These are phyloP conservation scores for Aepyceros melampus DNA, from an alignment of 2,113 vertebrate species.

Conservation along the genomic window DNA sequence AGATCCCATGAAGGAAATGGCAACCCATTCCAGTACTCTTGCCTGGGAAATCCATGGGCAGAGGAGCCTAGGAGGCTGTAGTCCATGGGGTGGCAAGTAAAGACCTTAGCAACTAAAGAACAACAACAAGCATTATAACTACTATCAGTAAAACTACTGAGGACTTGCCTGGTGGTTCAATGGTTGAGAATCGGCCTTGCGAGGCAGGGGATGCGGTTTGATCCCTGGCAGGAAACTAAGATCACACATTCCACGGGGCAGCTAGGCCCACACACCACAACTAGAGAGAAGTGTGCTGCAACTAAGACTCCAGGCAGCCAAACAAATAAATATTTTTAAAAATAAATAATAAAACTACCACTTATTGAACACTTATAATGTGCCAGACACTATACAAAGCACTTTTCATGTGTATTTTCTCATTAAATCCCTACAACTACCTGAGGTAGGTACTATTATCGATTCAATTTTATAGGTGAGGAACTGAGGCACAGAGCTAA, in stretches of 20 bases:
- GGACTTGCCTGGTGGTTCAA: not conserved
- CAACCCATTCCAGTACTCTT: not conserved
- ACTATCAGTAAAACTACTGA: not conserved
- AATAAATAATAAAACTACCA: not conserved
- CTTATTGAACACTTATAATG: not conserved
- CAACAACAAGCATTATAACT: not conserved
- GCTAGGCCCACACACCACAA: not conserved
- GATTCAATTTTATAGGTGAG: not conserved
- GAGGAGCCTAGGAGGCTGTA: not conserved
- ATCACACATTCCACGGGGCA: not conserved
- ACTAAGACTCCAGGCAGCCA: not conserved
- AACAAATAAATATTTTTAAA: not conserved
- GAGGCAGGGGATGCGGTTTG: not conserved
- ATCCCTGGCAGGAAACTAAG: not conserved
- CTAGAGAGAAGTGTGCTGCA: not conserved
- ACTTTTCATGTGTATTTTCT: not conserved
- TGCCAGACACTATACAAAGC: not conserved
- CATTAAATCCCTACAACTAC: not conserved
- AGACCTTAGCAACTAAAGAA: not conserved
- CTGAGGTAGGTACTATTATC: not conserved
- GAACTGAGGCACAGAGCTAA: not conserved
- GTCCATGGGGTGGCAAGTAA: not conserved
- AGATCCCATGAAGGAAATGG: not conserved
- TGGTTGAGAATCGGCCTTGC: not conserved
- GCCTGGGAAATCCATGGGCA: not conserved